These are phyloP conservation scores for Paraplagusia blochii DNA, from an alignment of 2,113 vertebrate species.

Conservation along the genomic window DNA sequence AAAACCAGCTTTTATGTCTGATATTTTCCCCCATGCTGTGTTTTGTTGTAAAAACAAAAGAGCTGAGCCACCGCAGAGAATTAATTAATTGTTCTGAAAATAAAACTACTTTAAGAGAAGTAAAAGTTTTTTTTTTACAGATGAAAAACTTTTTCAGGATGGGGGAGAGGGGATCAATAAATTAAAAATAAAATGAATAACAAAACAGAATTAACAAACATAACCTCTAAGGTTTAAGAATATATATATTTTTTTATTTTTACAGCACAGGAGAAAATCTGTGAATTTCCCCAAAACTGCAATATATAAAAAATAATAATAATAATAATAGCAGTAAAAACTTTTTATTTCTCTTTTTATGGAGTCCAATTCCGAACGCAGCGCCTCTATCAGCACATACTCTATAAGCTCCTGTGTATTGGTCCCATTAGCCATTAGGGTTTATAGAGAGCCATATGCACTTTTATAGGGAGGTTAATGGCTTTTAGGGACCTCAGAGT, in stretches of 20 bases:
- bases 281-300: slow-evolving; percentile 16
- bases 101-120: slow-evolving; percentile 9
- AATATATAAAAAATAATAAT: slow-evolving; percentile 49
- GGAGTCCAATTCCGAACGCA: slow-evolving; percentile 59
- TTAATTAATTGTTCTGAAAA: slow-evolving; percentile 12
- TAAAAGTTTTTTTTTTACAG: slow-evolving; percentile 9
- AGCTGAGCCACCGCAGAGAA: slow-evolving; percentile 12
- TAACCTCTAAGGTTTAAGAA: no score
- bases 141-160: slow-evolving; percentile 4
- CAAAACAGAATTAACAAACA: no score
- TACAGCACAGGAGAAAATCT: no score
- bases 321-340: slow-evolving; percentile 11
- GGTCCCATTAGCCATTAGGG: slow-evolving; percentile 63
- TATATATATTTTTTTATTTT: no score
- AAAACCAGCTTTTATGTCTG: neutral
- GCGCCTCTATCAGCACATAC: slow-evolving; percentile 52
- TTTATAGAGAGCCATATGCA: slow-evolving; percentile 76
- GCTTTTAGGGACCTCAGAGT: slow-evolving; percentile 69
- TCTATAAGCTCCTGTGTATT: slow-evolving; percentile 39
- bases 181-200: slow-evolving; percentile 4
- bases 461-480: slow-evolving; percentile 77
- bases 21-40: slow-evolving; percentile 12
- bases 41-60: slow-evolving; percentile 1
- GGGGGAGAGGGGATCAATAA: slow-evolving; percentile 1
- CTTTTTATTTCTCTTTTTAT: slow-evolving; percentile 64